Evolutionary conservation across 2,113 vertebrate species (phyloP), one percentile per base, ranked within the genome.

Genomic region (Thomomys bottae): DNA sequence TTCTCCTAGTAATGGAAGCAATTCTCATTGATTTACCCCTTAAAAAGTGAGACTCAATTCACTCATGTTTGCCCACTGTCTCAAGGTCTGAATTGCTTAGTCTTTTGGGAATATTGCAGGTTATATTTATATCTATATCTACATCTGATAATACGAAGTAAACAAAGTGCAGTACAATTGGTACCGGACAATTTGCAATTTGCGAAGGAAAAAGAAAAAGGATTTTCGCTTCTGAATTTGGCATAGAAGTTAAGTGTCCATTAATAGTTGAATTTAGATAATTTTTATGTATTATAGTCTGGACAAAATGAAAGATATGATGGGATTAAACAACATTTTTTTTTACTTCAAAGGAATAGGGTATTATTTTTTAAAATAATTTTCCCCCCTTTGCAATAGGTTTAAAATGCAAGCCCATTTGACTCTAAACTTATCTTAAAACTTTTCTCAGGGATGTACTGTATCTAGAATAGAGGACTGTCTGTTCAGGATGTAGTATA

Each of bases 301-400:
- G 54, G 79, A 68, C 3, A 89, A 34, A 94, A 30, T 67, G 84
- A 66, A 66, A 57, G 28, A 87, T 77, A 49, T 64, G 42, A 92
- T 20, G 54, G 73, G 21, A 75, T 70, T 26, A 87, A 89, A 89
- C 73, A 34, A 38, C 1, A 12, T 72, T 88, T 91, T 88, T 78
- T 32, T 68, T 90, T 54, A 54, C 49, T 77, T 82, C 36, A 61
- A 71, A 93, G 32, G 34, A 70, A 45, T 36, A 77, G 34, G 36
- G 12, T 42, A 3, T 84, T 61, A 71, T 57, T 88, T 26, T 4
- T 18, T 68, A n/a, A n/a, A n/a, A n/a, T n/a, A n/a, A n/a, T 40
- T 45, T 88, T 59, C 85, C 36, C 7, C 7, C 84, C 15, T 59
- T 34, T 85, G 61, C 83, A 83, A 80, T 80, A 85, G 3, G n/a